A percentile compares a stretch with the other conserved stretches of the same genome.
phyloP scores from a whole-genome alignment of 2,888 invertebrate genomes.

The Dasypolia templi region DNA sequence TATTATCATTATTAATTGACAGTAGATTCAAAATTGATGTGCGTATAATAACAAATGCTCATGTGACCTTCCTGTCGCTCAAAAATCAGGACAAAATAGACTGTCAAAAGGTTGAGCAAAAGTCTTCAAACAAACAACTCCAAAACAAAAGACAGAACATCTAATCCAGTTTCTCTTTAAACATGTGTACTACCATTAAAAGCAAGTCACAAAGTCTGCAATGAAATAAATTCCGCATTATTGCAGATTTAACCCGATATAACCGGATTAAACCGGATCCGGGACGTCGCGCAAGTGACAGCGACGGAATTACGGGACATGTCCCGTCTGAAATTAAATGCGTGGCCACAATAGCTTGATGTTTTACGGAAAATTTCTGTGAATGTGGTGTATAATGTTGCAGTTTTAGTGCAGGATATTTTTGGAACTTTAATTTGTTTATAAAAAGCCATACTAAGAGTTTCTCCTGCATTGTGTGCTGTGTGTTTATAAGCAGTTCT shows the following conservation, averaged over 20 bases:
- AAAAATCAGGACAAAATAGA: not conserved
- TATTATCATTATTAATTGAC: too few relatives aligned
- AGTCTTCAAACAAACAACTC: not conserved
- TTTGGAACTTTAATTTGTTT: not conserved
- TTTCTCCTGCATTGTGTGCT: not conserved
- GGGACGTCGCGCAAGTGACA: slow-evolving; percentile 70
- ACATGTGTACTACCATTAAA: slow-evolving; percentile 55
- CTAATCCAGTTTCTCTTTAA: slow-evolving; percentile 40
- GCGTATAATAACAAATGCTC: not conserved
- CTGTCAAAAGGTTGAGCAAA: not conserved
- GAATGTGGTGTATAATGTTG: slow-evolving; percentile 39
- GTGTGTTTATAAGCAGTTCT: not conserved
- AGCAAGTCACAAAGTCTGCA: slow-evolving; percentile 63
- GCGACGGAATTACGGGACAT: slow-evolving; percentile 67
- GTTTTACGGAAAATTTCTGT: slow-evolving; percentile 58
- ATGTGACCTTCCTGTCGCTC: not conserved
- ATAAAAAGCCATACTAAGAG: not conserved
- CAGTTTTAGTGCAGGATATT: slow-evolving; percentile 15
- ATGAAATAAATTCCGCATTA: slow-evolving; percentile 73
- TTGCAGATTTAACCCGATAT: slow-evolving; percentile 74
- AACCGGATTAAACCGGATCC: slow-evolving; percentile 73
- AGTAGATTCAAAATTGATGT: too few relatives aligned
- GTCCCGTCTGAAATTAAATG: slow-evolving; percentile 69
- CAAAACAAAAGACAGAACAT: slow-evolving; percentile 23
- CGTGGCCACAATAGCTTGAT: slow-evolving; percentile 65